phyloP scores from a whole-genome alignment of 2,888 invertebrate genomes.

The Megalurothrips usitatus region DNA sequence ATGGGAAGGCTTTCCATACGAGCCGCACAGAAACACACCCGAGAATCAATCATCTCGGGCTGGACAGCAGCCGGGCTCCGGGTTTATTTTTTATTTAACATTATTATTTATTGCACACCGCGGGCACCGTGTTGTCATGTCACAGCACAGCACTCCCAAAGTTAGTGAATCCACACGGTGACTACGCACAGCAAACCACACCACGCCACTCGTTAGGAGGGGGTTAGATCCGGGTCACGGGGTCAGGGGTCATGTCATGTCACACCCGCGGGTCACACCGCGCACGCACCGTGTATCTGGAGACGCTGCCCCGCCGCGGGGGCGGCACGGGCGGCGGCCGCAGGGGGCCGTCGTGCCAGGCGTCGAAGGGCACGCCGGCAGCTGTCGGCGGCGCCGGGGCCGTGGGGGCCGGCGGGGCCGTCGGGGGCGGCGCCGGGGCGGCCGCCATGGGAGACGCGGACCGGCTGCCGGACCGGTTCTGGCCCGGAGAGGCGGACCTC shows the following conservation, averaged over 20 bases:
- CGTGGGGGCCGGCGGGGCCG: too few relatives aligned
- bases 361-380: not conserved
- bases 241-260: too few relatives aligned
- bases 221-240: not conserved
- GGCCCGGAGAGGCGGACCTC: not conserved
- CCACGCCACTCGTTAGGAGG: not conserved
- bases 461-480: not conserved
- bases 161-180: not conserved
- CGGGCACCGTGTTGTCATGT: too few relatives aligned
- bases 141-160: too few relatives aligned
- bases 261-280: not conserved
- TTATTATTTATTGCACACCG: too few relatives aligned
- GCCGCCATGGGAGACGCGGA: not conserved
- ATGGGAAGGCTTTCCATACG: not conserved
- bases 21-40: too few relatives aligned
- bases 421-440: not conserved
- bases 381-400: not conserved
- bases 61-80: too few relatives aligned
- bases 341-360: conserved; percentile 20
- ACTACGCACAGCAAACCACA: not conserved
- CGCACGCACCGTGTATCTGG: conserved; percentile 21
- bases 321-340: conserved; percentile 29
- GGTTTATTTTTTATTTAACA: too few relatives aligned
- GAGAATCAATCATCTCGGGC: too few relatives aligned
- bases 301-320: conserved; percentile 25